Evolutionary conservation across 2,888 invertebrate species (phyloP).

Genomic region (Choreutis nemorana): DNA sequence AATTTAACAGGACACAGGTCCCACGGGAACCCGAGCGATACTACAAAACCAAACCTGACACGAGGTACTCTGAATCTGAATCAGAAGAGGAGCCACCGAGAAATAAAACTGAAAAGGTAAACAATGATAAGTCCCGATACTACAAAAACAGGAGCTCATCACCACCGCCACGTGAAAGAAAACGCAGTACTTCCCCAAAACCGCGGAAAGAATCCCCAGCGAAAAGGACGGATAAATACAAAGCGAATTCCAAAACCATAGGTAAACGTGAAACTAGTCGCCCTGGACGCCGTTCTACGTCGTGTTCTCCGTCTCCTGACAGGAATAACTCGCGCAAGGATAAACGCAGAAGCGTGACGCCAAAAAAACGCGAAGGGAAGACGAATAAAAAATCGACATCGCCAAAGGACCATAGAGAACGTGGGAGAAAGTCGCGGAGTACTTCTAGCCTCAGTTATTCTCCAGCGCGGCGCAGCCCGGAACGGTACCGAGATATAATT

Average conservation of each 20-base stretch:
- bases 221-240: constrained; percentile 26
- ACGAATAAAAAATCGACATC: constrained; percentile 15
- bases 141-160: constrained; percentile 24
- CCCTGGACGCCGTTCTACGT: constrained; percentile 11
- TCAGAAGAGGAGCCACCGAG: constrained; percentile 24
- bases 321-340: constrained; percentile 27
- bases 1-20: constrained; percentile 24
- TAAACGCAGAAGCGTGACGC: constrained; percentile 24
- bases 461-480: constrained; percentile 72
- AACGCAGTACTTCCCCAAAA: constrained; percentile 10
- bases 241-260: constrained; percentile 19
- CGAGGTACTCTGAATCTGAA: constrained; percentile 35
- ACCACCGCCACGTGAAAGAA: constrained; percentile 17
- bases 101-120: constrained; percentile 21
- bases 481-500: constrained; percentile 72
- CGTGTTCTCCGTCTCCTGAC: constrained; percentile 26
- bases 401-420: constrained; percentile 15
- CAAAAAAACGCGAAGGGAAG: constrained; percentile 21
- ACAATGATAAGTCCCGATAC: constrained; percentile 20
- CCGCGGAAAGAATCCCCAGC: constrained; percentile 3
- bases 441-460: constrained; percentile 73
- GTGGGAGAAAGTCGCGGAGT: constrained; percentile 25
- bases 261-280: constrained; percentile 27
- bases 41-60: constrained; percentile 27
- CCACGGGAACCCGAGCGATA: constrained; percentile 27